A percentile compares a stretch with the other conserved stretches of the same genome.
phyloP scores from a whole-genome alignment of 2,113 vertebrate genomes.

The Phoxinus phoxinus region DNA sequence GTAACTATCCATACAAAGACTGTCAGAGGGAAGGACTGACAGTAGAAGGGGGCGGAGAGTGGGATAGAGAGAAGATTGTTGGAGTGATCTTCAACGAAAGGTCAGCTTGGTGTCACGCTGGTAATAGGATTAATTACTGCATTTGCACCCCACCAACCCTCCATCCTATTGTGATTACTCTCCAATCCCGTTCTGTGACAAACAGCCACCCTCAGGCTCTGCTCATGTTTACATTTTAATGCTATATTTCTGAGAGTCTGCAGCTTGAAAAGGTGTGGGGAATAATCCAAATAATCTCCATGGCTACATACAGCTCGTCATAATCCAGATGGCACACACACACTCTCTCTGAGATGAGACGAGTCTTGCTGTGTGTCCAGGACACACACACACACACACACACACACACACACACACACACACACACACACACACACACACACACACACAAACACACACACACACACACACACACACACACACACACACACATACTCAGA shows the following conservation, averaged over 20 bases:
- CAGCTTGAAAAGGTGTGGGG: slow-evolving; percentile 28
- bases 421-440: neutral
- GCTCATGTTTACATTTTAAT: neutral
- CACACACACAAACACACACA: neutral
- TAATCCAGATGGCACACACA: slow-evolving; percentile 8
- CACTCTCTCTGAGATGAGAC: neutral
- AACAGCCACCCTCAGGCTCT: neutral
- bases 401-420: neutral
- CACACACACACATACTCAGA: neutral
- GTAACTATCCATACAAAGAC: neutral
- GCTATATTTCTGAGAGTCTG: neutral
- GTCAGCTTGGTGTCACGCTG: slow-evolving; percentile 60
- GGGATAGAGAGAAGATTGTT: neutral
- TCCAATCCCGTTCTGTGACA: slow-evolving; percentile 10
- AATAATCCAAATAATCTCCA: slow-evolving; percentile 17
- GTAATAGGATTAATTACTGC: slow-evolving; percentile 72
- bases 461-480: slow-evolving; percentile 13
- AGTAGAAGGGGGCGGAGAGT: neutral
- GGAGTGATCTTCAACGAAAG: slow-evolving; percentile 58
- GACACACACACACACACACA: neutral
- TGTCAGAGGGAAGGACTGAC: neutral
- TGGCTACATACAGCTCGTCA: neutral
- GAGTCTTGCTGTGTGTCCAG: neutral
- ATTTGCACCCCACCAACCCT: slow-evolving; percentile 51
- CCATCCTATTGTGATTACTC: neutral